Evolutionary conservation across 2,888 invertebrate species (phyloP).

Genomic region (Macaria notata): DNA sequence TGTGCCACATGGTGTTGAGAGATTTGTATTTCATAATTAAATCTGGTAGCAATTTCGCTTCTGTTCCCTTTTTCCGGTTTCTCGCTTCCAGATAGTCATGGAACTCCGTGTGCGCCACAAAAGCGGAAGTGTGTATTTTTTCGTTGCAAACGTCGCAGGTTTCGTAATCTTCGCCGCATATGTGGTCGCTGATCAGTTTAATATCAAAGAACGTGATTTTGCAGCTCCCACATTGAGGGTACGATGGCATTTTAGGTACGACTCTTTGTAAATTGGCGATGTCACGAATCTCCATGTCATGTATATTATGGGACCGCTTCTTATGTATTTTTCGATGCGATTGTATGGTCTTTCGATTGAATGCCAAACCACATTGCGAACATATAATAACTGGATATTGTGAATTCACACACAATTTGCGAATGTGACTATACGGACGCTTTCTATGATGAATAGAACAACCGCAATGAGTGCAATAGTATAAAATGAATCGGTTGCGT

Average conservation of each 20-base stretch:
- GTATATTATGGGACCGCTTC: slow-evolving; percentile 28
- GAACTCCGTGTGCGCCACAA: slow-evolving; percentile 42
- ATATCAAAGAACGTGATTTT: slow-evolving; percentile 37
- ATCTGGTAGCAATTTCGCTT: slow-evolving; percentile 36
- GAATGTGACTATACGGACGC: not conserved
- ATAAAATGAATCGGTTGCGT: slow-evolving; percentile 7
- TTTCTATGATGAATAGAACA: not conserved
- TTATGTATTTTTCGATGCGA: slow-evolving; percentile 29
- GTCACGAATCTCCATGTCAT: slow-evolving; percentile 39
- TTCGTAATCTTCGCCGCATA: slow-evolving; percentile 33
- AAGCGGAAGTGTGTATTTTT: slow-evolving; percentile 40
- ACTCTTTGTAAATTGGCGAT: slow-evolving; percentile 32
- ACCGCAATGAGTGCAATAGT: slow-evolving; percentile 10
- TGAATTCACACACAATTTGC: not conserved
- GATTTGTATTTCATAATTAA: slow-evolving; percentile 52
- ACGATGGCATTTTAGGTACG: slow-evolving; percentile 35
- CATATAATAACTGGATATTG: not conserved
- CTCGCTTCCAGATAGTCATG: slow-evolving; percentile 35
- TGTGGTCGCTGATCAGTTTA: slow-evolving; percentile 18
- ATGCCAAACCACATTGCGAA: slow-evolving; percentile 39
- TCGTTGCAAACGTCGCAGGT: slow-evolving; percentile 42
- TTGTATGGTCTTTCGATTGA: slow-evolving; percentile 6
- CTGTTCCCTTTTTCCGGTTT: not conserved
- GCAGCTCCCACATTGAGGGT: slow-evolving; percentile 41
- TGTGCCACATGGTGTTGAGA: slow-evolving; percentile 52